Base-by-base conservation (phyloP, 2,888 invertebrate genomes). In the Folsomia manolachei region DNA sequence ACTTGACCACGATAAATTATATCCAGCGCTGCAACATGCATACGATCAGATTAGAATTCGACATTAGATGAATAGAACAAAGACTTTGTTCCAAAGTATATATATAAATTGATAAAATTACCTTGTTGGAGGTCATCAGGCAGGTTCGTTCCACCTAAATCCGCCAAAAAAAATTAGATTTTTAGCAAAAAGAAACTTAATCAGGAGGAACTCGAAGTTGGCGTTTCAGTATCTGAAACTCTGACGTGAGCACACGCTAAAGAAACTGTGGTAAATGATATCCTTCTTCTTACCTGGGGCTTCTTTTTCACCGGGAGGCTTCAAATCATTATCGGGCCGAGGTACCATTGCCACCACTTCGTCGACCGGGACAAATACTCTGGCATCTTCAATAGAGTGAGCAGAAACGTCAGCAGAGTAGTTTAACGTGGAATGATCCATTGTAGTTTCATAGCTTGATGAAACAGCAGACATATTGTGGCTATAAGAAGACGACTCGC, bases 121-220 rank as follows among this genome's bases (percentile, higher is more conserved):
- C n/a, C 80, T 67, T 81, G 80, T 27, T 66, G 66, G 9, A 78
- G 68, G 61, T 78, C 78, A 64, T 78, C 78, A 14, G 78, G 78
- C 39, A 78, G 66, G 23, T 67, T 66, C 11, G 70, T 70, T 0
- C 71, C 69, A 27, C 39, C 39, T 39, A n/a, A n/a, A n/a, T n/a
- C n/a, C n/a, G n/a, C n/a, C n/a, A n/a, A n/a, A n/a, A n/a, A n/a
- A n/a, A n/a, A n/a, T n/a, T n/a, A n/a, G n/a, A n/a, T n/a, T n/a
- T n/a, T n/a, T n/a, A n/a, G 39, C 39, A 39, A 39, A 39, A 39
- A 4, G 39, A 4, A 39, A 39, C 39, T 39, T 39, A 39, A n/a
- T n/a, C n/a, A n/a, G n/a, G n/a, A n/a, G n/a, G n/a, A n/a, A n/a
- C n/a, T n/a, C n/a, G n/a, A n/a, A n/a, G n/a, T n/a, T n/a, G n/a